Evolutionary conservation across 2,113 vertebrate species (phyloP), one percentile per base, ranked within the genome.

Genomic region (Callithrix jacchus): DNA sequence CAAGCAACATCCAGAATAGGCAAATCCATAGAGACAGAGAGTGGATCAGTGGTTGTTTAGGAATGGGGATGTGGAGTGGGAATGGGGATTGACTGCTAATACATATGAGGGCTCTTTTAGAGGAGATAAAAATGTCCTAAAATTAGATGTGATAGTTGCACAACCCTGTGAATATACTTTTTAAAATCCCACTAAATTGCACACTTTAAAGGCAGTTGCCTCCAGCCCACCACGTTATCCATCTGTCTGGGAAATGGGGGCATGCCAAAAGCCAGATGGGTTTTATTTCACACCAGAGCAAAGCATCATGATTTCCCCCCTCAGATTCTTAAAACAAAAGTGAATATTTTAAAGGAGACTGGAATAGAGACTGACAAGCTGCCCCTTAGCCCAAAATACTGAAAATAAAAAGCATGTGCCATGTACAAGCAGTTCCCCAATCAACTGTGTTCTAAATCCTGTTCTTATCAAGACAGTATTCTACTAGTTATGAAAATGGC

Each of bases 181-280:
- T 17, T 73, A 40, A 64, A n/a, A 61, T 25, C 61, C 61, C 30
- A 47, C 42, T 1, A 7, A 40, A 74, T 47, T 49, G 49, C 73
- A 66, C 17, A 23, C 47, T 82, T 56, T 7, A 79, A 89, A 94
- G 81, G 58, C 47, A 70, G 40, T 25, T 70, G 32, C 49, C 52
- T 93, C n/a, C 42, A 73, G 49, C 35, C 85, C 77, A 64, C 45
- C 77, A 49, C 66, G 40, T 76, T 80, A 86, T 16, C 80, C 89
- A 92, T 90, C 89, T 87, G 81, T n/a, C 81, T 47, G 58, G 86
- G 61, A 93, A 82, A 83, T 87, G 68, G 89, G 85, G 16, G 1
- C 49, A 64, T 61, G 86, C 74, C 81, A 82, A 87, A 92, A 90
- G 81, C 58, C 89, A 97, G 86, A 89, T 45, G 95, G 89, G 86